These are phyloP conservation scores for Sebastes iracundus DNA, from an alignment of 2,797 vertebrate species.

Conservation along the genomic window DNA sequence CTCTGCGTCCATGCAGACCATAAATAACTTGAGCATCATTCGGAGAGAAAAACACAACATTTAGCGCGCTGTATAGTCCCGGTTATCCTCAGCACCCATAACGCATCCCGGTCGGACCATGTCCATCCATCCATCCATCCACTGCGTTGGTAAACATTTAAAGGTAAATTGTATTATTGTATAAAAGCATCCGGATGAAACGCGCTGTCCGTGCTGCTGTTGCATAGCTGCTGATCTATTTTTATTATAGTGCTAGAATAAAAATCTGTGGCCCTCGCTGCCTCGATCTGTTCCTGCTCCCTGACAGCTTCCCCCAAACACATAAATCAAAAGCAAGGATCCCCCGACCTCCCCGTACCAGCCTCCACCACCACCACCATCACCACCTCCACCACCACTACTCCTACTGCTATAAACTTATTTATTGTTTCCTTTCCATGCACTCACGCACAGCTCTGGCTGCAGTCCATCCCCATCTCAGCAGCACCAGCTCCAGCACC, in stretches of 20 bases:
- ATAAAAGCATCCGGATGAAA: constrained; percentile 34
- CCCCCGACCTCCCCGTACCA: constrained; percentile 79
- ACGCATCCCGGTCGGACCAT: background rate
- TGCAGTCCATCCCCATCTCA: constrained; percentile 72
- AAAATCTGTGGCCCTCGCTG: constrained; percentile 80
- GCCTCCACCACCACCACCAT: constrained; percentile 46
- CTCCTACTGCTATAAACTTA: constrained; percentile 75
- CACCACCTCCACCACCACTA: background rate
- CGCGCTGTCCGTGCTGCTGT: constrained; percentile 63
- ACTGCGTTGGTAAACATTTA: background rate
- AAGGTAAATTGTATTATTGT: background rate
- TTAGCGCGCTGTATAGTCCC: background rate
- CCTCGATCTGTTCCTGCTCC: constrained; percentile 67
- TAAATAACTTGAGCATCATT: constrained; percentile 54
- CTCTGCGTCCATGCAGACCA: constrained; percentile 23
- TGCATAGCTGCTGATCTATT: constrained; percentile 71
- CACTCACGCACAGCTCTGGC: constrained; percentile 80
- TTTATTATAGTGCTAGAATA: constrained; percentile 83
- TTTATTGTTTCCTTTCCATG: constrained; percentile 75
- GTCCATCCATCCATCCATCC: background rate
- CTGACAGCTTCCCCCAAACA: constrained; percentile 85
- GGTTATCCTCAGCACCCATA: constrained; percentile 28
- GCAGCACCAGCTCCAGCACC: constrained; percentile 32
- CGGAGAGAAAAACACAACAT: constrained; percentile 34
- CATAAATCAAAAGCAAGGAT: constrained; percentile 86